Percentiles rank a stretch among this genome's conserved stretches.
Evolutionary conservation across 2,797 vertebrate genomes (phyloP).

Genomic region (Furcifer pardalis): DNA sequence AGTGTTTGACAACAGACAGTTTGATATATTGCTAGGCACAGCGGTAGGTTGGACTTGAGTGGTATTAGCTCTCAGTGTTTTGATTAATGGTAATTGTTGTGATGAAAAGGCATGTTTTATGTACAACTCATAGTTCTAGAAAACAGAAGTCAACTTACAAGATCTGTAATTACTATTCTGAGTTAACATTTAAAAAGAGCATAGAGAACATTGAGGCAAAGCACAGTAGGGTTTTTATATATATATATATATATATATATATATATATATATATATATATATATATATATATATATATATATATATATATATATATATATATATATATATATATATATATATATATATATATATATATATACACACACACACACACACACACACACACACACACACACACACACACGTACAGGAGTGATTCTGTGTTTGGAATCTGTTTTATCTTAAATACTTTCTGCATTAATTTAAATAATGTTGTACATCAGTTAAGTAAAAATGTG

Average conservation of each 20-base stretch:
- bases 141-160: constrained; percentile 82
- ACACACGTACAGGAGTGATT: constrained; percentile 2
- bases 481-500: constrained; percentile 47
- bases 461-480: constrained; percentile 30
- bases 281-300: too few relatives aligned
- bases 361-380: too few relatives aligned
- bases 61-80: constrained; percentile 83
- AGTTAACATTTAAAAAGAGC: constrained; percentile 79
- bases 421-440: constrained; percentile 47
- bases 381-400: too few relatives aligned
- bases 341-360: too few relatives aligned
- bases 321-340: too few relatives aligned
- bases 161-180: constrained; percentile 82
- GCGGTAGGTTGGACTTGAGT: constrained; percentile 85
- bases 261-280: too few relatives aligned
- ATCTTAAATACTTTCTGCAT: constrained; percentile 44
- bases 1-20: constrained; percentile 86
- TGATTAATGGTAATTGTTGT: constrained; percentile 90
- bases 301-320: too few relatives aligned
- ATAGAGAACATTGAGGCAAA: constrained; percentile 66
- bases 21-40: constrained; percentile 87
- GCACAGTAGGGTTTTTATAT: constrained; percentile 66
- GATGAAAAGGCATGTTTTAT: constrained; percentile 83
- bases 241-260: too few relatives aligned
- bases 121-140: constrained; percentile 80